Conservation (phyloP, 2,113 vertebrate genomes). For the Heterotis niloticus region DNA sequence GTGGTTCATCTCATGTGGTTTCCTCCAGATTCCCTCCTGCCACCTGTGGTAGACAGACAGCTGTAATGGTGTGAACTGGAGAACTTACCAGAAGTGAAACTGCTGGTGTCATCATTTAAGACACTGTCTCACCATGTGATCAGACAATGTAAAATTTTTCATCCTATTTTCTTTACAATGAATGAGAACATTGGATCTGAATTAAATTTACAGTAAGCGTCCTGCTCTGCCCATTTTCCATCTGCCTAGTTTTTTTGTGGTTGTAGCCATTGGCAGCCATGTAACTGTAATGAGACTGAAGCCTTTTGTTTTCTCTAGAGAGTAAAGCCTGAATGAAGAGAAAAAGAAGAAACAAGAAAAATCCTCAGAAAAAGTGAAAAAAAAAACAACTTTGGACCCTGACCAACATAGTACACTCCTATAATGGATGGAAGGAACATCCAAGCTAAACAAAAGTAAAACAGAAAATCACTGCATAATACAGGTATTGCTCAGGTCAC, state of each 20-base stretch:
- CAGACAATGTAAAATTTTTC: background rate
- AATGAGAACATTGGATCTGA: background rate
- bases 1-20: constrained; percentile 8
- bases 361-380: too few relatives aligned
- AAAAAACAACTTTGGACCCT: too few relatives aligned
- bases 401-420: too few relatives aligned
- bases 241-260: background rate
- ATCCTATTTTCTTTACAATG: background rate
- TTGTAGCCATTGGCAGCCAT: background rate
- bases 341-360: too few relatives aligned
- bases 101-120: background rate
- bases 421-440: background rate
- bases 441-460: background rate
- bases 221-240: background rate
- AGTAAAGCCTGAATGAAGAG: background rate
- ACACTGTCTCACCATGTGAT: background rate
- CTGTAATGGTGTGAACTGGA: background rate
- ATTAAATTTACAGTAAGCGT: background rate
- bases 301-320: background rate
- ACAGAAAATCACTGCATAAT: background rate
- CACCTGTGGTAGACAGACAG: background rate
- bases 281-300: background rate
- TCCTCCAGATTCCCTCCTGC: background rate
- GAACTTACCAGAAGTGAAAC: background rate
- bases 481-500: background rate